Conservation (phyloP, 2,888 invertebrate species). For the Saturnia japonica region DNA sequence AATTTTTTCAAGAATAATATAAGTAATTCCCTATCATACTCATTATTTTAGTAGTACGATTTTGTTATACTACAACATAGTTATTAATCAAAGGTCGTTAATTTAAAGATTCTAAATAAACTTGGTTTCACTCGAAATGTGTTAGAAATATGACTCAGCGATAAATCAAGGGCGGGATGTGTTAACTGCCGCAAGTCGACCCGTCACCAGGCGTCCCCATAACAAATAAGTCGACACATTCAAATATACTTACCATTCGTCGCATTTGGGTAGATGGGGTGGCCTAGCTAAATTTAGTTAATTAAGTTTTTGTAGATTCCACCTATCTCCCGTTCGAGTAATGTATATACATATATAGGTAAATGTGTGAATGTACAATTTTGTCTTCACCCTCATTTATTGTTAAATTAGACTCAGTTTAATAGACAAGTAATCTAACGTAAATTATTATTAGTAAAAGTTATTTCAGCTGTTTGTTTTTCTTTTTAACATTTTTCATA, state of each 20-base stretch:
- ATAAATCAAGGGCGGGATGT: constrained; percentile 66
- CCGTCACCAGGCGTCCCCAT: constrained; percentile 47
- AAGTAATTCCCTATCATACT: neutral
- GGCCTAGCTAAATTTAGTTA: constrained; percentile 53
- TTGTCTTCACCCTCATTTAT: neutral
- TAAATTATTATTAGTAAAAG: neutral
- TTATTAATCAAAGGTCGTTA: neutral
- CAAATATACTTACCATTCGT: constrained; percentile 43
- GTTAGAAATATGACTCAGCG: constrained; percentile 26
- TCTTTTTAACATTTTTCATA: too few relatives aligned
- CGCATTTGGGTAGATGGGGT: constrained; percentile 48
- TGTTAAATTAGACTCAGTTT: neutral
- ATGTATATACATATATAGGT: too few relatives aligned
- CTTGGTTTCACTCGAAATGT: neutral
- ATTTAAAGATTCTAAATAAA: neutral
- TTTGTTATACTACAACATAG: neutral
- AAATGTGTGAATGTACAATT: neutral
- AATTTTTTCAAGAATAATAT: too few relatives aligned
- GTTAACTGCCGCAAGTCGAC: constrained; percentile 52
- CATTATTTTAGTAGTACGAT: neutral
- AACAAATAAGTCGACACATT: constrained; percentile 72
- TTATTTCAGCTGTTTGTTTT: neutral
- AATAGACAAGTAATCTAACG: neutral
- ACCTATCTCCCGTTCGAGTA: constrained; percentile 15
- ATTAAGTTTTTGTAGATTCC: constrained; percentile 35